These are phyloP conservation scores for Drosophila erecta DNA, from an alignment of 1,140 invertebrate genomes.

Conservation along the genomic window DNA sequence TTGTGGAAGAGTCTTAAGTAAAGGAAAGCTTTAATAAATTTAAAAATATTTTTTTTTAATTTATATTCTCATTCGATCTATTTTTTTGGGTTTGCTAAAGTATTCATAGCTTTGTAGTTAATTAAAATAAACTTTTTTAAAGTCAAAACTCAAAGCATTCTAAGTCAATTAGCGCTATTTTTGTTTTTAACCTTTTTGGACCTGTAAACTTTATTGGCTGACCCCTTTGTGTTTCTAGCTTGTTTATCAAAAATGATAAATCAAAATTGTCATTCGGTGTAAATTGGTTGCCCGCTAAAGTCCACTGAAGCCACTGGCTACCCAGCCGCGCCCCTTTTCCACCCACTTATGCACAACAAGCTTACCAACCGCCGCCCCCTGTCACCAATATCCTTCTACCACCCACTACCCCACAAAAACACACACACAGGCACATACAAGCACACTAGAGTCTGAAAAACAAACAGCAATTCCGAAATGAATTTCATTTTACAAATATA, in stretches of 20 bases:
- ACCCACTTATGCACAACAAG: constrained; percentile 30
- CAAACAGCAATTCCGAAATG: constrained; percentile 81
- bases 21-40: too few relatives aligned
- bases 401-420: constrained; percentile 13
- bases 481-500: constrained; percentile 84
- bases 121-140: too few relatives aligned
- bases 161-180: neutral
- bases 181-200: constrained; percentile 8
- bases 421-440: neutral
- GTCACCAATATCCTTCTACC: neutral
- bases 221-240: constrained; percentile 9
- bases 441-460: constrained; percentile 39
- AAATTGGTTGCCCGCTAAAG: constrained; percentile 50
- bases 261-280: constrained; percentile 54
- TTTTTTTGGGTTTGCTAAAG: too few relatives aligned
- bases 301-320: constrained; percentile 2
- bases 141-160: too few relatives aligned
- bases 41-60: too few relatives aligned
- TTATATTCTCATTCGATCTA: too few relatives aligned
- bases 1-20: neutral
- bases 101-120: neutral
- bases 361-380: constrained; percentile 2
- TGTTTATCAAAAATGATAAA: constrained; percentile 60
- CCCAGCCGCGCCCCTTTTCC: neutral
- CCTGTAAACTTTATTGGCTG: constrained; percentile 5